phyloP scores from a whole-genome alignment of 1,140 invertebrate species.

The Ceratina australensis region DNA sequence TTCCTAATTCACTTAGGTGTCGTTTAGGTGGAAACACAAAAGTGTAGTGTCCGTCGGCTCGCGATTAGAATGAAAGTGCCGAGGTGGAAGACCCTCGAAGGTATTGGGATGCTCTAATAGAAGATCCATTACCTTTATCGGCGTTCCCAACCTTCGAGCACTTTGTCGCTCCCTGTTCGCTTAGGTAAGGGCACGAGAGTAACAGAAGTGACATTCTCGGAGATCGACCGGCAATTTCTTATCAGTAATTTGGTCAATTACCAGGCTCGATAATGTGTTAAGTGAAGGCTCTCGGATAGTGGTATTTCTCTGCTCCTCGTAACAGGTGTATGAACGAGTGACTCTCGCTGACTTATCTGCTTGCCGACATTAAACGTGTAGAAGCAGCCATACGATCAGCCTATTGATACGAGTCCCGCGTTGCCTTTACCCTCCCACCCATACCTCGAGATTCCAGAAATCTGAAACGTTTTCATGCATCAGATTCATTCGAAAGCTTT shows the following conservation, averaged over 20 bases:
- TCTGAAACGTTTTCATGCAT: neutral
- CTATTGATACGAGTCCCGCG: conserved; percentile 24
- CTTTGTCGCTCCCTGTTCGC: conserved; percentile 24
- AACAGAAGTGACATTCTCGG: conserved; percentile 43
- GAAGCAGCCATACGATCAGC: conserved; percentile 4
- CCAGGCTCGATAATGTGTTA: conserved; percentile 56
- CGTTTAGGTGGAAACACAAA: conserved; percentile 12
- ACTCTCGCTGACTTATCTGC: conserved; percentile 25
- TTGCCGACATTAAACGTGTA: conserved; percentile 41
- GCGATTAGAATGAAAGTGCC: conserved; percentile 21
- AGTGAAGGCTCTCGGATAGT: conserved; percentile 48
- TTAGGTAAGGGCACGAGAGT: conserved; percentile 14
- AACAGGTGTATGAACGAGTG: conserved; percentile 41
- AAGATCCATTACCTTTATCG: conserved; percentile 71
- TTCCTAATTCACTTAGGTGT: conserved; percentile 30
- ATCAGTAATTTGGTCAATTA: conserved; percentile 65
- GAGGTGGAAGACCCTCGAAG: conserved; percentile 8
- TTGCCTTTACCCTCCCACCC: neutral
- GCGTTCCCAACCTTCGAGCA: conserved; percentile 45
- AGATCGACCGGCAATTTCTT: conserved; percentile 45
- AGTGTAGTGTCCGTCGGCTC: conserved; percentile 2
- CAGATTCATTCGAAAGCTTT: no score
- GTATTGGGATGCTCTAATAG: conserved; percentile 55
- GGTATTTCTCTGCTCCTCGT: neutral
- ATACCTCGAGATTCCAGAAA: conserved; percentile 4